Evolutionary conservation across 2,113 vertebrate genomes (phyloP), one percentile per base, ranked within the genome.

Genomic region (Poeciliopsis prolifica): DNA sequence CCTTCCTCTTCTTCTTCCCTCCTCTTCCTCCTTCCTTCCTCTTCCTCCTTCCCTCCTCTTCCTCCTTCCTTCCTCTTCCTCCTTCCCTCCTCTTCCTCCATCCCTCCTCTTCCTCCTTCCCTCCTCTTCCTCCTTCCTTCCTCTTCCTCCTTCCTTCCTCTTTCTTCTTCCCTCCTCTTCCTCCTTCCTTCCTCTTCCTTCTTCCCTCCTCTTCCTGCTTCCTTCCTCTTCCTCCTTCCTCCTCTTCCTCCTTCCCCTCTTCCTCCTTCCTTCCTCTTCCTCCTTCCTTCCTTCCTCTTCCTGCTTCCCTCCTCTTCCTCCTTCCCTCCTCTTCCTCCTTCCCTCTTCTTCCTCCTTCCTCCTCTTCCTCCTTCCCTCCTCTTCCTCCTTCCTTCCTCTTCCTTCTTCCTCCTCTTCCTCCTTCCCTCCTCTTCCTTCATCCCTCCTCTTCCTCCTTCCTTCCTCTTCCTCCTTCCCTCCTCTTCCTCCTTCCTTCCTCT

Each of bases 201-300:
- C n/a, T n/a, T n/a, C n/a, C 77, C 82, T 83, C 77, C 71, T 70
- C 77, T 71, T 79, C 80, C 70, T 79, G 63, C 58, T 76, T 33
- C 2, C 61, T 72, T 75, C 79, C 79, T 40, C 70, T 79, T 29
- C 29, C 29, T 29, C 1, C 29, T 29, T 29, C 29, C 29, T 29
- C 29, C 29, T 29, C 29, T 29, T 29, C 29, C 29, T 29, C 1
- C 29, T 29, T 29, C 29, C 29, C 29, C 29, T 29, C 29, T 70
- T 28, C 30, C 66, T 13, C 29, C 29, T 29, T 29, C 29, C 29
- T 2, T 29, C 29, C 29, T 29, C 1, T 35, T 37, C 35, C 35
- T n/a, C n/a, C n/a, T n/a, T 42, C 40, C 15, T 61, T 22, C 29
- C 29, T 3, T 29, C 29, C 29, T 29, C 2, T 70, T 28, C 30